A percentile compares a stretch with the other conserved stretches of the same genome.
These are phyloP conservation scores for Leucophenga varia DNA, from an alignment of 1,140 invertebrate species.

Conservation along the genomic window DNA sequence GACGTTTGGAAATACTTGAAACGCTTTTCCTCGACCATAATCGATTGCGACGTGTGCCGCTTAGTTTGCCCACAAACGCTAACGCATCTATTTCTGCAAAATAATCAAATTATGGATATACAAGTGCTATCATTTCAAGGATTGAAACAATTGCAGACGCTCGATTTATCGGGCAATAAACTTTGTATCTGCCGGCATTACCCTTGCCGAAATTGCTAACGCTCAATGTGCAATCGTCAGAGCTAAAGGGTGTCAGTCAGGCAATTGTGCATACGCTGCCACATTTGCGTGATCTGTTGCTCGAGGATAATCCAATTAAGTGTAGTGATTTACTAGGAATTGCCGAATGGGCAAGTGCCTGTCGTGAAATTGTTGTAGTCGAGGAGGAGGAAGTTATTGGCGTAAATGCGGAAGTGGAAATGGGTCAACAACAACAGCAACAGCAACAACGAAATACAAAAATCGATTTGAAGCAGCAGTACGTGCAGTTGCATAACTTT, in stretches of 20 bases:
- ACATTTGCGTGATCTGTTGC: constrained; percentile 42
- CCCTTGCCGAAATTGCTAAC: constrained; percentile 38
- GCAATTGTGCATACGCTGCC: constrained; percentile 48
- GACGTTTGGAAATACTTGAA: constrained; percentile 75
- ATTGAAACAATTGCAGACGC: constrained; percentile 68
- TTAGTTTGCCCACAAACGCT: constrained; percentile 67
- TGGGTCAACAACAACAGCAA: constrained; percentile 16
- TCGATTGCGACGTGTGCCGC: constrained; percentile 65
- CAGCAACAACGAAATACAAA: constrained; percentile 1
- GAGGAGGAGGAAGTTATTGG: background rate
- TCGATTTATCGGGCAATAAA: constrained; percentile 58
- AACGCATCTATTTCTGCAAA: constrained; percentile 64
- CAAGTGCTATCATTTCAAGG: constrained; percentile 68
- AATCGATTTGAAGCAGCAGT: constrained; percentile 37
- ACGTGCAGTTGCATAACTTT: constrained; percentile 36
- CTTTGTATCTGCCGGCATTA: constrained; percentile 45
- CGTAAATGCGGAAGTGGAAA: constrained; percentile 13
- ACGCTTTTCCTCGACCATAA: constrained; percentile 81
- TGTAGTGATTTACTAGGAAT: constrained; percentile 49
- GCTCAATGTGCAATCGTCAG: constrained; percentile 43
- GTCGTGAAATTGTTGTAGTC: too few relatives aligned
- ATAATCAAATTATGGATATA: constrained; percentile 66
- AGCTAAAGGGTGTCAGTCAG: constrained; percentile 43
- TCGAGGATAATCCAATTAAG: constrained; percentile 52
- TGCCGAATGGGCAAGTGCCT: constrained; percentile 53